phyloP scores from a whole-genome alignment of 2,113 vertebrate species.

The Odocoileus virginianus region DNA sequence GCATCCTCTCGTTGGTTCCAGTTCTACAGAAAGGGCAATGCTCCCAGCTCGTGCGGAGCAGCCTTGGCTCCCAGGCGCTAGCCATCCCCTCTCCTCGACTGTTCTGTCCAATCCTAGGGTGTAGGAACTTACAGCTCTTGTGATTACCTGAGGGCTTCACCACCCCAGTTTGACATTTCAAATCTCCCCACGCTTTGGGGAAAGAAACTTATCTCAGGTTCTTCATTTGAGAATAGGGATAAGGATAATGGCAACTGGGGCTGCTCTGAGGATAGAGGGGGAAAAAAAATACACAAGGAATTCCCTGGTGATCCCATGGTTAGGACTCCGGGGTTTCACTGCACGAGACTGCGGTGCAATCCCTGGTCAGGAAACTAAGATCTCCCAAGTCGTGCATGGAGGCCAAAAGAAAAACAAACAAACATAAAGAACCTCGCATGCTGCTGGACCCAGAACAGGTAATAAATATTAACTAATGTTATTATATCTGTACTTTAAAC shows the following conservation, averaged over 20 bases:
- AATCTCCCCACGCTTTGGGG: background rate
- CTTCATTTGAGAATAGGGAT: background rate
- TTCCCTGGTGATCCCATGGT: background rate
- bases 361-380: background rate
- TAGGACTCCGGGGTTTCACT: background rate
- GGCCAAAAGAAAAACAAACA: background rate
- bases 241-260: background rate
- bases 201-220: background rate
- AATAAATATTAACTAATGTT: background rate
- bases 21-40: background rate
- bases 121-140: background rate
- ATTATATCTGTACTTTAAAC: background rate
- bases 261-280: background rate
- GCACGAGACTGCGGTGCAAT: background rate
- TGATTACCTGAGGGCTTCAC: background rate
- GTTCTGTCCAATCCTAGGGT: background rate
- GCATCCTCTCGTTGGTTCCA: background rate
- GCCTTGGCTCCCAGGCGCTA: background rate
- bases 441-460: background rate
- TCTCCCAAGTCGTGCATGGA: background rate
- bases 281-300: background rate
- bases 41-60: background rate
- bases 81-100: background rate
- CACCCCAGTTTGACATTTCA: background rate
- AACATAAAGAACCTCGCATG: background rate